These are phyloP conservation scores for Phthorimaea operculella DNA, from an alignment of 1,140 invertebrate species.

Conservation along the genomic window DNA sequence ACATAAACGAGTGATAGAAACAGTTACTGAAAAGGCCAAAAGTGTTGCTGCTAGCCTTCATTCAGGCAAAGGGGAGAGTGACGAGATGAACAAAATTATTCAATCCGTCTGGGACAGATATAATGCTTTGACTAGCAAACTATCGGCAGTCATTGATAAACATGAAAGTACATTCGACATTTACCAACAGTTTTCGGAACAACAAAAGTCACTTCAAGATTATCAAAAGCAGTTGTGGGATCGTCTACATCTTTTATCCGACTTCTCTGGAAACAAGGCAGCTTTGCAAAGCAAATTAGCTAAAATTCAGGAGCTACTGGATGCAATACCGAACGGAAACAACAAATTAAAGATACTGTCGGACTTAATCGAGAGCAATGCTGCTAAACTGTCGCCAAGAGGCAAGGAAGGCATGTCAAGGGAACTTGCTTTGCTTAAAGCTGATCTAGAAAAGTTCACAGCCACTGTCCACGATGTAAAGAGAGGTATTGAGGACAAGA, in stretches of 20 bases:
- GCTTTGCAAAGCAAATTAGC: conserved; percentile 77
- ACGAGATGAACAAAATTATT: conserved; percentile 75
- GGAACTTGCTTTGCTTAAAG: conserved; percentile 79
- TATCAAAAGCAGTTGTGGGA: conserved; percentile 91
- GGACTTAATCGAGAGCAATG: conserved; percentile 75
- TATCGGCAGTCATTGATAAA: conserved; percentile 63
- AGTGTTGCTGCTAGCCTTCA: conserved; percentile 67
- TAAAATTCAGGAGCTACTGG: conserved; percentile 82
- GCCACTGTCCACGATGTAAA: conserved; percentile 79
- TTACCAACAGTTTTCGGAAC: conserved; percentile 85
- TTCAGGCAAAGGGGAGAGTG: conserved; percentile 71
- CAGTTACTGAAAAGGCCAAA: conserved; percentile 88
- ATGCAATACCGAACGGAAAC: conserved; percentile 79
- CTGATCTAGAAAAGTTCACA: conserved; percentile 86
- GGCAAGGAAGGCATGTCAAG: conserved; percentile 84
- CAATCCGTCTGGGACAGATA: conserved; percentile 80
- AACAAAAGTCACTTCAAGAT: conserved; percentile 86
- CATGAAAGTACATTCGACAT: conserved; percentile 81
- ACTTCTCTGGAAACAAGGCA: conserved; percentile 84
- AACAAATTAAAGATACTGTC: conserved; percentile 77
- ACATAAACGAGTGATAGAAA: conserved; percentile 90
- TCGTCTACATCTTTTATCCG: conserved; percentile 78
- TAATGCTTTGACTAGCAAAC: conserved; percentile 72
- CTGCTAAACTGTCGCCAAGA: conserved; percentile 74
- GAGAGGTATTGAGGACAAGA: conserved; percentile 82